phyloP scores from a whole-genome alignment of 2,797 vertebrate genomes.

The Crenuchus spilurus region DNA sequence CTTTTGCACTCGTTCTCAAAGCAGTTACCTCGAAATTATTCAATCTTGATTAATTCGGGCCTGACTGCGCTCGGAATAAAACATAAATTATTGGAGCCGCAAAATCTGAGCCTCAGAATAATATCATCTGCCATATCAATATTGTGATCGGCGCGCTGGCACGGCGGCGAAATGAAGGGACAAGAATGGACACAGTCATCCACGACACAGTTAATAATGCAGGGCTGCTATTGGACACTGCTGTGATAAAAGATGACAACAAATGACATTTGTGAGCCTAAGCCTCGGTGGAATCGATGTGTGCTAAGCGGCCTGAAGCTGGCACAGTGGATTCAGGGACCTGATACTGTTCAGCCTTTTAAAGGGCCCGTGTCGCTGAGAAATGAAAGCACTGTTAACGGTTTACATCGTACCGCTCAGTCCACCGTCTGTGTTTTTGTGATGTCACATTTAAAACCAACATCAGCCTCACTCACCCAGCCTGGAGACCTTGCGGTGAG shows the following conservation, averaged over 20 bases:
- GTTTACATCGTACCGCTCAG: too few relatives aligned
- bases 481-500: too few relatives aligned
- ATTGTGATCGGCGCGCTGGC: conserved; percentile 33
- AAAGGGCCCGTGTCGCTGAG: too few relatives aligned
- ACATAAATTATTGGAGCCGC: conserved; percentile 2
- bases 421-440: too few relatives aligned
- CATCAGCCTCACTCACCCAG: too few relatives aligned
- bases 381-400: too few relatives aligned
- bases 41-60: not conserved
- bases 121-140: conserved; percentile 43
- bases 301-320: conserved; percentile 82
- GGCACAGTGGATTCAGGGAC: conserved; percentile 65
- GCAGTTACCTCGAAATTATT: conserved; percentile 12
- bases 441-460: too few relatives aligned
- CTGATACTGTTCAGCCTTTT: not conserved
- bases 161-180: conserved; percentile 45
- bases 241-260: conserved; percentile 87
- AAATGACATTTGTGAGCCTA: conserved; percentile 83
- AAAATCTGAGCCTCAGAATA: conserved; percentile 40
- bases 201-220: conserved; percentile 60
- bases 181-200: conserved; percentile 55
- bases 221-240: conserved; percentile 80
- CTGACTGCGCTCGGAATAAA: conserved; percentile 24
- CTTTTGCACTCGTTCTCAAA: not conserved
- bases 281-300: conserved; percentile 77